Percentiles rank a stretch among this genome's conserved stretches.
phyloP scores from a whole-genome alignment of 2,797 vertebrate species.

The Microctenopoma steveboyesi region DNA sequence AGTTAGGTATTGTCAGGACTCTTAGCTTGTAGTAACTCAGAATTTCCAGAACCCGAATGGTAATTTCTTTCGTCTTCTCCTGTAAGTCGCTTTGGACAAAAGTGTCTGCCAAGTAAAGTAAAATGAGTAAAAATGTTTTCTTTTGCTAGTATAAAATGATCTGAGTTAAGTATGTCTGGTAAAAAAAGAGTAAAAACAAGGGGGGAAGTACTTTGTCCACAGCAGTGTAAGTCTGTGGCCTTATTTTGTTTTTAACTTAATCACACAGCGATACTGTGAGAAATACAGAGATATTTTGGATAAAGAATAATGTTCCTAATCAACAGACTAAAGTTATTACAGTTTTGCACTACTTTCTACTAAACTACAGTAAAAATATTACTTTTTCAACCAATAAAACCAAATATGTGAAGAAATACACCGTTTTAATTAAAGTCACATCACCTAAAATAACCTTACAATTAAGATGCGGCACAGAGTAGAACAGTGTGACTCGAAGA shows the following conservation, averaged over 20 bases:
- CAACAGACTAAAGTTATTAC: not conserved
- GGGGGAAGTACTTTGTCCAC: no score
- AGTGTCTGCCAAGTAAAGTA: no score
- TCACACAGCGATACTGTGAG: not conserved
- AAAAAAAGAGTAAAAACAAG: no score
- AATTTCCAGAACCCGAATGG: no score
- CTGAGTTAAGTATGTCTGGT: no score
- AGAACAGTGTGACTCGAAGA: constrained; percentile 28
- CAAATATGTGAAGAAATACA: constrained; percentile 6
- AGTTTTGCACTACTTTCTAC: not conserved
- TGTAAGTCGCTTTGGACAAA: no score
- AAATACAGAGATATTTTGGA: not conserved
- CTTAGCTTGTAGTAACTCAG: no score
- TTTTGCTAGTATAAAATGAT: no score
- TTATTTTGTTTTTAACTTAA: constrained; percentile 1
- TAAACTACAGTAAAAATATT: constrained; percentile 2
- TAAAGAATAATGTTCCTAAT: constrained; percentile 4
- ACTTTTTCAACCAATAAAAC: not conserved
- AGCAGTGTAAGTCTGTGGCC: not conserved
- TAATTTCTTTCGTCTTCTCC: no score
- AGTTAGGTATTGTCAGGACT: no score
- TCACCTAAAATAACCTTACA: constrained; percentile 11
- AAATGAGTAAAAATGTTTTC: no score
- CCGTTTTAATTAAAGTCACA: constrained; percentile 22
- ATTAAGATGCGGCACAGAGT: constrained; percentile 26